Evolutionary conservation across 2,113 vertebrate genomes (phyloP).

Genomic region (Cathartes aura): DNA sequence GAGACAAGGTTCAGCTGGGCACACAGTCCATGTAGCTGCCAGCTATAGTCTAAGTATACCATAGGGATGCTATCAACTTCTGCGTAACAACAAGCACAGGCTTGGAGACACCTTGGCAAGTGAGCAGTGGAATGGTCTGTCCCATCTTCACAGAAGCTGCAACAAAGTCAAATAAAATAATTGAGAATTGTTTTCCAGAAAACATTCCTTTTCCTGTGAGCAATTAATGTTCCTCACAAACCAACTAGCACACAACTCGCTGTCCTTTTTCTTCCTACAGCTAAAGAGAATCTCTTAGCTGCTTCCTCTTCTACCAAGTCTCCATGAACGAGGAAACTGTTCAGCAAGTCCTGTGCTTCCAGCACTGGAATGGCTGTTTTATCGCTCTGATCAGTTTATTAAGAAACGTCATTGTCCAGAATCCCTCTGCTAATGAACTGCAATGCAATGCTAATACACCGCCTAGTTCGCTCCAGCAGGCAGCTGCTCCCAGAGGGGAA

Average conservation of each 20-base stretch:
- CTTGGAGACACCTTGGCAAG: neutral
- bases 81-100: neutral
- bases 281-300: neutral
- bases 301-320: neutral
- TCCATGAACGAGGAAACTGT: neutral
- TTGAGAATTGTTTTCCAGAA: neutral
- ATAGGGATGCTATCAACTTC: neutral
- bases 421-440: neutral
- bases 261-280: neutral
- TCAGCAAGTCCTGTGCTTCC: neutral
- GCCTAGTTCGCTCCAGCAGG: neutral
- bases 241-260: neutral
- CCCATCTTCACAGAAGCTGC: neutral
- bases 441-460: neutral
- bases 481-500: slow-evolving; percentile 21
- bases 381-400: neutral
- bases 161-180: neutral
- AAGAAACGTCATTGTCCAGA: neutral
- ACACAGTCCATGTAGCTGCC: neutral
- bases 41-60: neutral
- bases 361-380: neutral
- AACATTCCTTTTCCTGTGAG: neutral
- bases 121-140: neutral
- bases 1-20: neutral
- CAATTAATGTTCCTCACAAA: neutral